Base-by-base conservation (phyloP, 2,888 invertebrate species). In the Thera obeliscata region DNA sequence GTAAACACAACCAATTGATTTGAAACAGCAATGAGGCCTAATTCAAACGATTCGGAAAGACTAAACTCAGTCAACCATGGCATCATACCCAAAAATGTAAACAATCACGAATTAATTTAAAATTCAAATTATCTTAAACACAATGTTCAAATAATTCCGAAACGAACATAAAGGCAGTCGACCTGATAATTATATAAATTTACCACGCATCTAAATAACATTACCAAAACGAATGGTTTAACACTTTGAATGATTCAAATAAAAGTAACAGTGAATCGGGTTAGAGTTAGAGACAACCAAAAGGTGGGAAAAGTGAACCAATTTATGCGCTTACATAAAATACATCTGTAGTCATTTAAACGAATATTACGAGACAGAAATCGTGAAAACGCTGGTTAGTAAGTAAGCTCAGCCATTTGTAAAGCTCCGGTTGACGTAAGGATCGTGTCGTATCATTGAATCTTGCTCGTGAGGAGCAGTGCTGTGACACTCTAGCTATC, bases 371-470 rank as follows among this genome's bases (percentile, higher is more conserved):
- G 56, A 43, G 35, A 57, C 60, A 63, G 65, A 63, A 70, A 65
- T 66, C 61, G 56, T 64, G 57, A 57, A 63, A 58, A 69, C 56
- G 57, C 61, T 41, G 49, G 67, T 61, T 59, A 56, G 57, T 58
- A 62, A 58, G 61, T 60, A 69, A 68, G 67, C 54, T 64, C 58
- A 66, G 33, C 56, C 61, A 63, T 69, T 70, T 68, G 65, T 69
- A 65, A 73, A 57, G 59, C 61, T 61, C 56, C 48, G 64, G 65
- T 71, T 64, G 70, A 72, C 72, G 60, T 43, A 67, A 59, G 66
- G 67, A 70, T 72, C 69, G 74, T 74, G 71, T 67, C 64, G 50
- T 72, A 74, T 70, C 74, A 43, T 64, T 59, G 64, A 59, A 70
- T 74, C 68, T 64, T 54, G 56, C 61, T 69, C 61, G 61, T 64